Evolutionary conservation across 2,888 invertebrate genomes (phyloP), one percentile per base, ranked within the genome.

Genomic region (Drosophila leonis): DNA sequence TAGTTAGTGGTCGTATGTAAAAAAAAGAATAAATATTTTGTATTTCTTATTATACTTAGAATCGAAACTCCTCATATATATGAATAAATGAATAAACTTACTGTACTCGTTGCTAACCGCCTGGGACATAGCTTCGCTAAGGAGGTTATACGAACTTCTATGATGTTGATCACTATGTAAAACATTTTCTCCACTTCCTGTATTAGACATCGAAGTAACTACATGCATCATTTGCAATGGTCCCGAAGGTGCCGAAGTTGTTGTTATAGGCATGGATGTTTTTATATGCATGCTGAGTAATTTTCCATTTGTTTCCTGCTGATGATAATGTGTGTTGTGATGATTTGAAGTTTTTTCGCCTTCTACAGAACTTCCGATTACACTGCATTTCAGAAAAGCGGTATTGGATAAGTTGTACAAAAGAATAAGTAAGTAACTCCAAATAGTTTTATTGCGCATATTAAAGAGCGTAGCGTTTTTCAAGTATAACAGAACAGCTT

Each of bases 61-160:
- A 44, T 8, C 4, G 29, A 42, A 27, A 27, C 4, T 27, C 1
- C 0, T n/a, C 7, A n/a, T n/a, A n/a, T 12, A 46, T n/a, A n/a
- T 29, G 5, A 0, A n/a, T 54, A 0, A 24, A 24, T 10, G 4
- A 18, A 7, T 27, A 8, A 12, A 93, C 94, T 94, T 92, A 94
- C 95, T 94, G 78, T 93, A 93, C 90, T 95, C 95, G 82, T 94
- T 94, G 80, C 94, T 94, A 68, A 94, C 94, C 31, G 94, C 94
- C 90, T 94, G 94, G 48, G 94, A 94, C 92, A 95, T 93, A 75
- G 94, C 94, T 91, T 95, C 94, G 82, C 94, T 94, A 67, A 95
- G 91, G 63, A 94, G 90, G 75, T 94, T 93, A 75, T 94, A 94
- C 41, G 94, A 94, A 87, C 93, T 94, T 69, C 91, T 88, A 41